Conservation (phyloP, 1,140 invertebrate species). For the roundworm (Caenorhabditis elegans) region DNA sequence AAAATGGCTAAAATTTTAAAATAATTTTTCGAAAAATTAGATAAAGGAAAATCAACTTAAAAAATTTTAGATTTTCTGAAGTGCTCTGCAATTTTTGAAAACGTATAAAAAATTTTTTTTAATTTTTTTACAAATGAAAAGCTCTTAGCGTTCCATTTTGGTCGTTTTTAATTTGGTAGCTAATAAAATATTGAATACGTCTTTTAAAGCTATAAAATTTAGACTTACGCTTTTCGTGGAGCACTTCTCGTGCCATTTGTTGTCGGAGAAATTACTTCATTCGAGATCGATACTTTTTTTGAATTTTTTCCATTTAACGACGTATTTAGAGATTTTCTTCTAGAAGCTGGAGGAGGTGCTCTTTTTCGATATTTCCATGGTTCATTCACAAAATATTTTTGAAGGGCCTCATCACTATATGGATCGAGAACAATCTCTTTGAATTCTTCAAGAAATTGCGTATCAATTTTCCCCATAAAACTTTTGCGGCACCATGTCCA, state of each 20-base stretch:
- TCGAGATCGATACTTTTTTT: background rate
- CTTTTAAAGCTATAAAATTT: no score
- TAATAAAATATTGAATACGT: no score
- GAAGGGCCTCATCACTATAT: background rate
- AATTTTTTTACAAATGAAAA: no score
- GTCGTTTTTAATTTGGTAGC: no score
- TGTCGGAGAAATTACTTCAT: background rate
- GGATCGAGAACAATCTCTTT: background rate
- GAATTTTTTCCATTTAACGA: background rate
- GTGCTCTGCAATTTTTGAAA: no score
- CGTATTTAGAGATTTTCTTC: background rate
- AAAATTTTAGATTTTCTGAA: no score
- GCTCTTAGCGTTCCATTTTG: no score
- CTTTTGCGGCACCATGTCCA: constrained; percentile 16
- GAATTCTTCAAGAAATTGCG: background rate
- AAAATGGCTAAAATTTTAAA: no score
- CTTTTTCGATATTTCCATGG: constrained; percentile 9
- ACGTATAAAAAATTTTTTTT: no score
- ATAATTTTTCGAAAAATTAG: background rate
- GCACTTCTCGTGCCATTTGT: background rate
- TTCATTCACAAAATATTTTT: constrained; percentile 1
- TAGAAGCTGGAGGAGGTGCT: background rate
- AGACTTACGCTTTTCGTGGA: background rate
- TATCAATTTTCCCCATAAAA: background rate
- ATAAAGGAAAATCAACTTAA: no score